Evolutionary conservation across 2,888 invertebrate species (phyloP).

Genomic region (Syrista parreyssii): DNA sequence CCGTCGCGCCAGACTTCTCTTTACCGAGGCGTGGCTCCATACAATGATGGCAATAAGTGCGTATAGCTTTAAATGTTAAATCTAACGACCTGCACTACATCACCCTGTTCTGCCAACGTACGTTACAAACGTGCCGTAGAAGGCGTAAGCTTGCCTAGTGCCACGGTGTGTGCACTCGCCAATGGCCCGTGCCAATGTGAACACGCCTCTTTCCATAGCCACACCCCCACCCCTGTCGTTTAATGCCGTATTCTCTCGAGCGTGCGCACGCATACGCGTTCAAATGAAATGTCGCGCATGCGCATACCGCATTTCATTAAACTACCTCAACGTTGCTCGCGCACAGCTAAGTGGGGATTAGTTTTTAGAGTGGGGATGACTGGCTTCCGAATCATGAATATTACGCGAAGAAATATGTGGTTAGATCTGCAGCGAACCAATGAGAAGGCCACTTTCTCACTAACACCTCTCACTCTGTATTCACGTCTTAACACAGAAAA

Average conservation of each 20-base stretch:
- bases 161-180: conserved; percentile 57
- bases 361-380: neutral
- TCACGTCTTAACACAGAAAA: neutral
- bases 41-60: neutral
- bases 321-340: neutral
- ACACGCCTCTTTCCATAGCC: conserved; percentile 57
- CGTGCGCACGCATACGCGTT: conserved; percentile 32
- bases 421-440: neutral
- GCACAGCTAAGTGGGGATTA: neutral
- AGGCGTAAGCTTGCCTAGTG: neutral
- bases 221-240: conserved; percentile 37
- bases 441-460: neutral
- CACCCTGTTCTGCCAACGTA: neutral
- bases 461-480: neutral
- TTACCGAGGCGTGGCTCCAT: neutral
- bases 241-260: conserved; percentile 38
- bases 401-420: neutral
- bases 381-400: neutral
- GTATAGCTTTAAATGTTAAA: neutral
- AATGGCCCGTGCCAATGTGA: conserved; percentile 59
- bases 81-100: neutral
- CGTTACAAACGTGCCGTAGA: conserved; percentile 19
- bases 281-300: neutral
- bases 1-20: neutral
- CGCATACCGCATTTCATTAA: neutral